Evolutionary conservation across 2,113 vertebrate species (phyloP).

Genomic region (Bubo scandiacus): DNA sequence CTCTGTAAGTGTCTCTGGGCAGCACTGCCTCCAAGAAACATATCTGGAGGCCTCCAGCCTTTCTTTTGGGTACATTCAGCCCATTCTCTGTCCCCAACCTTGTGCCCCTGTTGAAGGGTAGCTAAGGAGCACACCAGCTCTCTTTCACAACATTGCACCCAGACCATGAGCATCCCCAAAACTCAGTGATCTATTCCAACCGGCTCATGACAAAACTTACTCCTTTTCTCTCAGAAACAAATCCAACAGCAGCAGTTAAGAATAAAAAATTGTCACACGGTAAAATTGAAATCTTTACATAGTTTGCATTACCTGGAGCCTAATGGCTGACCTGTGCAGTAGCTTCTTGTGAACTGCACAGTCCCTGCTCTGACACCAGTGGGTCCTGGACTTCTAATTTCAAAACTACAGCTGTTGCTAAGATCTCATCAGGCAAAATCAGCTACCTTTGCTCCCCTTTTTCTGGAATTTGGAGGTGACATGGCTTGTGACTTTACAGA

Average conservation of each 20-base stretch:
- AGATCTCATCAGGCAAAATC: not conserved
- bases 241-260: not conserved
- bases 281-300: not conserved
- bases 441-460: not conserved
- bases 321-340: not conserved
- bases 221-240: not conserved
- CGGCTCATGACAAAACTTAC: not conserved
- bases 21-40: not conserved
- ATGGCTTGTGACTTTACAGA: not conserved
- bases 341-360: not conserved
- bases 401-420: not conserved
- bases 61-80: not conserved
- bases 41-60: not conserved
- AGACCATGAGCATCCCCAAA: not conserved
- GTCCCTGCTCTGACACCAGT: not conserved
- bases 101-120: not conserved
- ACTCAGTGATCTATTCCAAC: not conserved
- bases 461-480: not conserved
- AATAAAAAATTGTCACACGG: not conserved
- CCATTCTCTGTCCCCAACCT: not conserved
- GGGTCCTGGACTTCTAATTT: not conserved
- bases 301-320: not conserved
- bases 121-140: not conserved
- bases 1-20: not conserved
- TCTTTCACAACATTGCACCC: not conserved